phyloP scores from a whole-genome alignment of 2,113 vertebrate species.

The Spilogale gracilis region DNA sequence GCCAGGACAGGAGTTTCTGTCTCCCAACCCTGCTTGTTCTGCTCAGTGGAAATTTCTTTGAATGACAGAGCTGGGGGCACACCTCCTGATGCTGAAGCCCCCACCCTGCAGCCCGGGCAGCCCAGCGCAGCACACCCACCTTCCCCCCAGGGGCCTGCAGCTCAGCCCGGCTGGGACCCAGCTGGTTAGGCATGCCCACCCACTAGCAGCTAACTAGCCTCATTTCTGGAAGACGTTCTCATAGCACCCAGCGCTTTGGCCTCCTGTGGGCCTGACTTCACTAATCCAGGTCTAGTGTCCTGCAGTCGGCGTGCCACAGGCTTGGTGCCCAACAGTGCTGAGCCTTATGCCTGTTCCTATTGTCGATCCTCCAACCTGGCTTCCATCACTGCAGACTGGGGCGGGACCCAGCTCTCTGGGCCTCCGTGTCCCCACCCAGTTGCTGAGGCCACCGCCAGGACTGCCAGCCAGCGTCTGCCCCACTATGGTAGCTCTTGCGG shows the following conservation, averaged over 20 bases:
- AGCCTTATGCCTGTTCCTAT: not conserved
- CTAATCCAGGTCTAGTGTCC: not conserved
- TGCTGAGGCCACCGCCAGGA: too few species aligned
- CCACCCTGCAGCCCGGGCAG: too few species aligned
- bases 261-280: fast-evolving
- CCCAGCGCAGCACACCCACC: fast-evolving
- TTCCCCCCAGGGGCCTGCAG: fast-evolving
- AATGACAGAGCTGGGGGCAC: fast-evolving
- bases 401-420: not conserved
- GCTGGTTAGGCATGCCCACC: not conserved
- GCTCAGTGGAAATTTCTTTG: not conserved
- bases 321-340: fast-evolving
- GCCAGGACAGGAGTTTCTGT: fast-evolving
- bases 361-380: too few species aligned
- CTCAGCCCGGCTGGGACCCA: not conserved
- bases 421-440: not conserved
- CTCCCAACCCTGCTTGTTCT: not conserved
- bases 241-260: fast-evolving
- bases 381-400: fast-evolving
- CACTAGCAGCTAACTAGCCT: too few species aligned
- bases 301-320: fast-evolving
- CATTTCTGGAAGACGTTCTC: fast-evolving
- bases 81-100: not conserved
- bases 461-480: fast-evolving
- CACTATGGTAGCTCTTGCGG: not conserved